Conservation (phyloP, 2,797 vertebrate genomes). For the Peromyscus melanophrys region DNA sequence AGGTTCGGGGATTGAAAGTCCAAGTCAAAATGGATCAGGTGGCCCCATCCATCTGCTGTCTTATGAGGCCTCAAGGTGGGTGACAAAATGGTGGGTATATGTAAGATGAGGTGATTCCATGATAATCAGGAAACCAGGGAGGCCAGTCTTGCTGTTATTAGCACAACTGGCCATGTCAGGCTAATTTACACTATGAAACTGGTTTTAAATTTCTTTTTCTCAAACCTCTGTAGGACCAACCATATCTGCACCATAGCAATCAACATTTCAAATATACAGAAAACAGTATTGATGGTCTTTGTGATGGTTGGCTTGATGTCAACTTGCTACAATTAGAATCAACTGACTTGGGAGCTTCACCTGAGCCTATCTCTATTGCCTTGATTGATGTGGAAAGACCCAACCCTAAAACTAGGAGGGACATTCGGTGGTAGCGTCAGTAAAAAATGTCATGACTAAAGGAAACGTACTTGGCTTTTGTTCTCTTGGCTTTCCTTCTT, state of each 20-base stretch:
- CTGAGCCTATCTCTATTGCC: background rate
- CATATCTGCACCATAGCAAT: background rate
- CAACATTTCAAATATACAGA: background rate
- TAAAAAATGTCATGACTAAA: background rate
- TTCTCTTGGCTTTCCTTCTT: background rate
- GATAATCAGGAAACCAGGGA: background rate
- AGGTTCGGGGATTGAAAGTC: background rate
- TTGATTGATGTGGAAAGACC: background rate
- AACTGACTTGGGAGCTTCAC: background rate
- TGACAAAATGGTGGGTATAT: background rate
- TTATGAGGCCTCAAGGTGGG: background rate
- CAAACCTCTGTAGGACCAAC: background rate
- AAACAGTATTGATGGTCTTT: background rate
- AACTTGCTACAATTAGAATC: background rate
- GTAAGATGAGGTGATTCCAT: background rate
- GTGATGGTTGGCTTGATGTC: background rate
- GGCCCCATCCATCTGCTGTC: background rate
- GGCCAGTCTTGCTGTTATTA: background rate
- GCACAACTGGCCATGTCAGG: background rate
- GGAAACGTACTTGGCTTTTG: background rate
- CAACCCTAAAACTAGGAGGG: background rate
- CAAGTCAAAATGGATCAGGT: background rate
- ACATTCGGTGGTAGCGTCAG: background rate
- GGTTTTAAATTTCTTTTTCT: background rate
- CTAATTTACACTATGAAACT: background rate